Conservation (phyloP, 1,140 invertebrate species). For the Daktulosphaira vitifoliae region DNA sequence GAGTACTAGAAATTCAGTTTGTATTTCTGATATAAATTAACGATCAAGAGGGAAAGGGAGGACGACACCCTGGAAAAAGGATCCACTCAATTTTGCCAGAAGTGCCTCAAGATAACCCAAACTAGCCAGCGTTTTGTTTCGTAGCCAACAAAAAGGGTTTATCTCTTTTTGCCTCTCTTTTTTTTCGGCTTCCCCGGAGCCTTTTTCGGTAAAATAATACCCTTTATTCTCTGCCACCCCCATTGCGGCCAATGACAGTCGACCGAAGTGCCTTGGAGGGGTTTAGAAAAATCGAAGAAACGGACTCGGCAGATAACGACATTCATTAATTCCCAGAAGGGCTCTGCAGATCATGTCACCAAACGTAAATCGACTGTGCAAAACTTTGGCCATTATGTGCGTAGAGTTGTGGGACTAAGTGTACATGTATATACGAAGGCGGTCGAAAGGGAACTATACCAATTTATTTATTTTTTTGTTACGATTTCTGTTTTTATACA, state of each 20-base stretch:
- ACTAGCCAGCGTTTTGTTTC: constrained; percentile 18
- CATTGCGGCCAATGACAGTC: constrained; percentile 7
- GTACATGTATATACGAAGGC: too few species aligned
- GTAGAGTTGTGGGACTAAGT: constrained; percentile 15
- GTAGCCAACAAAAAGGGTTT: constrained; percentile 32
- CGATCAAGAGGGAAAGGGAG: neutral
- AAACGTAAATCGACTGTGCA: constrained; percentile 32
- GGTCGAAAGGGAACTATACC: too few species aligned
- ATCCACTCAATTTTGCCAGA: constrained; percentile 34
- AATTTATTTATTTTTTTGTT: constrained; percentile 15
- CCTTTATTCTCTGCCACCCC: constrained; percentile 4
- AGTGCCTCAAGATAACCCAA: constrained; percentile 33
- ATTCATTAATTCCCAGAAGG: constrained; percentile 29
- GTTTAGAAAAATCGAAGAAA: constrained; percentile 32
- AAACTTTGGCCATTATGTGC: constrained; percentile 26
- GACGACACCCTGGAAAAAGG: constrained; percentile 15
- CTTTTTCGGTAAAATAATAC: constrained; percentile 24
- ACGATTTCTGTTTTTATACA: neutral
- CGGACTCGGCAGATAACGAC: constrained; percentile 31
- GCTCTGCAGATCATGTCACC: constrained; percentile 24
- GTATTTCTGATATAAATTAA: constrained; percentile 27
- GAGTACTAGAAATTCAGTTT: constrained; percentile 24
- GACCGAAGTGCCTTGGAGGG: constrained; percentile 17
- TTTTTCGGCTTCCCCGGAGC: constrained; percentile 24
- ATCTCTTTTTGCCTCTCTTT: neutral